Evolutionary conservation across 2,113 vertebrate species (phyloP), one percentile per base, ranked within the genome.

Genomic region (Vulpes ferrilata): DNA sequence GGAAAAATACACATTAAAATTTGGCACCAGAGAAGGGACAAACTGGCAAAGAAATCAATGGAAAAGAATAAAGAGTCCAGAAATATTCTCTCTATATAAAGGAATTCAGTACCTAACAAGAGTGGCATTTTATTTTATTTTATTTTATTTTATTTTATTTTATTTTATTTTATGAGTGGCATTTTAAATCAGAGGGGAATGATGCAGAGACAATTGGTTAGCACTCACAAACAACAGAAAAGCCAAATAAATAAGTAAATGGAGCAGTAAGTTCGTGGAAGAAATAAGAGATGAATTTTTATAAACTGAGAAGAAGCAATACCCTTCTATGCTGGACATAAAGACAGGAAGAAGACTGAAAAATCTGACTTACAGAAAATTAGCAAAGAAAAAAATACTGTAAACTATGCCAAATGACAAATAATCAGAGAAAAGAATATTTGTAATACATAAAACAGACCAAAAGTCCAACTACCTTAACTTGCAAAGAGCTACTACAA

Each of bases 1-100:
- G 43, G 17, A 90, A 93, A 95, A 78, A 90, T 38, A 93, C 81
- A 60, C 74, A 71, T 88, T 80, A 90, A 53, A 80, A 93, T 48
- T 62, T 96, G 86, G 60, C 38, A 87, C 15, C 16, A 93, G 30
- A 78, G 8, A 95, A 57, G 15, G 53, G 59, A 93, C 25, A 90
- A 73, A 90, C 27, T 90, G 85, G 65, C 79, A 86, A 86, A 97
- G 59, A 85, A 16, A 97, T 84, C 73, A 96, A 35, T 55, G 57
- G 27, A 74, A 92, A 95, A 92, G 65, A 90, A 90, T 38, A 19
- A 80, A 48, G 2, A 81, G n/a, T 86, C 38, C n/a, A 81, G 51
- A 93, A 92, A 93, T 82, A 89, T 51, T 69, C 59, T 73, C 60
- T 85, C 22, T 86, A 85, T 27, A 74, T n/a, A 89, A 65, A 90